A percentile compares a stretch with the other conserved stretches of the same genome.
These are phyloP conservation scores for Thermophis baileyi DNA, from an alignment of 2,113 vertebrate genomes.

Conservation along the genomic window DNA sequence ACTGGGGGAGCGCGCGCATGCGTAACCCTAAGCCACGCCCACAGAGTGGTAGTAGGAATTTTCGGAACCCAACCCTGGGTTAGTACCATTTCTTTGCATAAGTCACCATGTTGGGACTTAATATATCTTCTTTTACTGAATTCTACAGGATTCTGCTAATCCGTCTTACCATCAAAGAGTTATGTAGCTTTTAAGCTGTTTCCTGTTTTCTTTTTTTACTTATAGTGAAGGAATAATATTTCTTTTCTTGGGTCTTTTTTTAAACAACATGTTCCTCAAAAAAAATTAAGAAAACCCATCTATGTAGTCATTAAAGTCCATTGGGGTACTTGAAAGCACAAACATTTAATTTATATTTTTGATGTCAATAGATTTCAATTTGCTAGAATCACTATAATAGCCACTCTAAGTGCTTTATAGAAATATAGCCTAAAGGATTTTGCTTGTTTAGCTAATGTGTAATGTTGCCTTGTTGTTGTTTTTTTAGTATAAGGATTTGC, in stretches of 20 bases:
- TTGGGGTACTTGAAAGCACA: slow-evolving; percentile 13
- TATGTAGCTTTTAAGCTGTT: not conserved
- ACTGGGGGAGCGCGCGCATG: no score
- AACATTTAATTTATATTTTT: slow-evolving; percentile 37
- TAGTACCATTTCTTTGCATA: not conserved
- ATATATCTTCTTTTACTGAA: not conserved
- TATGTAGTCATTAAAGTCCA: not conserved
- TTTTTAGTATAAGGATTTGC: slow-evolving; percentile 31
- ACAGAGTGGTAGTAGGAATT: no score
- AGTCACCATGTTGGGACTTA: not conserved
- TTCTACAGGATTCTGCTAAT: not conserved
- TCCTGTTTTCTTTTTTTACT: not conserved
- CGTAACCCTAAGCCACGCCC: no score
- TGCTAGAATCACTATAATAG: slow-evolving; percentile 9
- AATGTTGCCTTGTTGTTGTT: slow-evolving; percentile 2
- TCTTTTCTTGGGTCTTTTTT: not conserved
- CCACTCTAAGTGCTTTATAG: slow-evolving; percentile 37
- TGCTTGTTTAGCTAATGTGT: slow-evolving; percentile 6
- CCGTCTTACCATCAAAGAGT: not conserved
- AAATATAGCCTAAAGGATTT: slow-evolving; percentile 31
- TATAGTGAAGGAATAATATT: not conserved
- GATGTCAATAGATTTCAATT: slow-evolving; percentile 17
- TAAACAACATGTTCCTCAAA: not conserved
- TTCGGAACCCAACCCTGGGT: no score
- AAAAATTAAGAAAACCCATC: not conserved